Evolutionary conservation across 2,113 vertebrate species (phyloP), one percentile per base, ranked within the genome.

Genomic region (Calcarius ornatus): DNA sequence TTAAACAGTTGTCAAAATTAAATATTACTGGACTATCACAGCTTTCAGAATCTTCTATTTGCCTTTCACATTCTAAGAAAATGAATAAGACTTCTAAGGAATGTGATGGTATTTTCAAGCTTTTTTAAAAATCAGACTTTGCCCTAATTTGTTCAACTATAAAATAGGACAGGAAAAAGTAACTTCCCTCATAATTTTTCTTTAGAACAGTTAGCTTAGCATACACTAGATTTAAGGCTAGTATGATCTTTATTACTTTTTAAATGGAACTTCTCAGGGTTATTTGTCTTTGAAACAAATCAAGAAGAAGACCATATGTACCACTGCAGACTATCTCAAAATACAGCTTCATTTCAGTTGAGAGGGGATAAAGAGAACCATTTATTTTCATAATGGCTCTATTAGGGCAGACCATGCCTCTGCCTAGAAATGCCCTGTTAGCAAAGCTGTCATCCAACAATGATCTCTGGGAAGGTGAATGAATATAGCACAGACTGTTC

Each of bases 371-470:
- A 97, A 96, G 91, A 94, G 96, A 97, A 96, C 94, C 61, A 96
- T 97, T 96, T 98, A 86, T 98, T 98, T 98, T 97, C 90, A 88
- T 97, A 97, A 98, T 96, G 95, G 94, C 93, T 96, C 94, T 93
- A 84, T 97, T 97, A 97, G 90, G 93, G 91, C 91, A 97, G 90
- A 93, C 92, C 87, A 83, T 94, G 90, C 81, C 82, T 96, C 91
- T 96, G 85, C 89, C 81, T 94, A 96, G 96, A 97, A 97, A 96
- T 97, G 97, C 97, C 91, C 96, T 96, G 96, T 98, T 98, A 98
- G 95, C 97, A 98, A 95, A 97, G 81, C 96, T 98, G 97, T 97
- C 98, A 97, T 94, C 94, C 88, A 59, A 65, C 72, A 84, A 56
- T 88, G 94, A 97, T 96, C 93, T 96, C 95, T 84, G 60, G 78